Percentiles rank a stretch among this genome's conserved stretches.
These are phyloP conservation scores for Chelonoidis abingdonii DNA, from an alignment of 2,113 vertebrate species.

Conservation along the genomic window DNA sequence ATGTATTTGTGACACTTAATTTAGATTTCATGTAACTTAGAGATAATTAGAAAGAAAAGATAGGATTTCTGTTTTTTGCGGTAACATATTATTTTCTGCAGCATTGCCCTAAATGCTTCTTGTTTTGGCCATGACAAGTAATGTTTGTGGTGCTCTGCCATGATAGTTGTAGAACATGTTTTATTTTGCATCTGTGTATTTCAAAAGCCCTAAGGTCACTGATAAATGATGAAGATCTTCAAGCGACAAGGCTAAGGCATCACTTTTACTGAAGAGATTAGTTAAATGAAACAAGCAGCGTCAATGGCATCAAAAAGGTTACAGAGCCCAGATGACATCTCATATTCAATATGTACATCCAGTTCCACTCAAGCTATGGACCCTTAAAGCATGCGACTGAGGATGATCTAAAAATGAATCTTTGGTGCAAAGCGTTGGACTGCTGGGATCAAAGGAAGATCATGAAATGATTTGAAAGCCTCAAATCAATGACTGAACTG, in stretches of 20 bases:
- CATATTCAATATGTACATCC: conserved; percentile 44
- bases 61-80: conserved; percentile 22
- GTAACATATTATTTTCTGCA: conserved; percentile 51
- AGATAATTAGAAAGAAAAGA: conserved; percentile 10
- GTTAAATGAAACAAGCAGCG: conserved; percentile 24
- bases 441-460: conserved; percentile 41
- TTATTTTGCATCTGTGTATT: conserved; percentile 28
- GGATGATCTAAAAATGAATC: conserved; percentile 57
- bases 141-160: conserved; percentile 24
- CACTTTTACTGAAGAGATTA: conserved; percentile 23
- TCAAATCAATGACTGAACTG: conserved; percentile 49
- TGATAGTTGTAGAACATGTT: neutral
- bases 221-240: conserved; percentile 61
- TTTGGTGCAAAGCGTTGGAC: conserved; percentile 14
- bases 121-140: conserved; percentile 29
- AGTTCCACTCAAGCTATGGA: conserved; percentile 48
- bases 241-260: conserved; percentile 26
- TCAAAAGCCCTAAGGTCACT: conserved; percentile 19
- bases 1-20: conserved; percentile 5
- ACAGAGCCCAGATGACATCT: conserved; percentile 54
- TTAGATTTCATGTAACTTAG: conserved; percentile 11
- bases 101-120: neutral
- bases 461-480: conserved; percentile 59
- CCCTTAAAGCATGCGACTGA: conserved; percentile 53
- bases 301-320: conserved; percentile 49